Conservation (phyloP, 2,113 vertebrate genomes). For the Camelus bactrianus region DNA sequence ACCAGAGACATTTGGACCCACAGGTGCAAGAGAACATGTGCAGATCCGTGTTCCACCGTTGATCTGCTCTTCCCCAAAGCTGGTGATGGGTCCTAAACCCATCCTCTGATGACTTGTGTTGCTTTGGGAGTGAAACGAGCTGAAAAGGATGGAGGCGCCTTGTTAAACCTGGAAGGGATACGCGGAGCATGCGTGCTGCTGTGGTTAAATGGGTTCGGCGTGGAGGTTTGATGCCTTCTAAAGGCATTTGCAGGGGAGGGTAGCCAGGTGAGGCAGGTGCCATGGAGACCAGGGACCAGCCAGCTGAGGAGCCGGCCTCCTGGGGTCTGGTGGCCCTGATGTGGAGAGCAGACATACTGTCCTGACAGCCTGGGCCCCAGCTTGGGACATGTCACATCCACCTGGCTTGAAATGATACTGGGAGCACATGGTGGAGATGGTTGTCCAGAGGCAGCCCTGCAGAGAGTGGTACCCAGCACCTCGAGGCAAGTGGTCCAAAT, state of each 20-base stretch:
- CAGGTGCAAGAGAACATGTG: rapidly evolving
- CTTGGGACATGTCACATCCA: background rate
- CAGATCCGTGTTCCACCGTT: rapidly evolving
- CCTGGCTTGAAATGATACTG: background rate
- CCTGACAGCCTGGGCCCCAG: background rate
- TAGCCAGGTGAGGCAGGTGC: background rate
- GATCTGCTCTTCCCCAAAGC: background rate
- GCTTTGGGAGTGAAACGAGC: background rate
- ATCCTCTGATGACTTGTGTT: rapidly evolving
- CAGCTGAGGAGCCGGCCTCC: background rate
- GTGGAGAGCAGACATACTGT: background rate
- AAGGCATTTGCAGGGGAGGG: background rate
- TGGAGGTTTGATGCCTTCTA: background rate
- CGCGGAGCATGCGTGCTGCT: background rate
- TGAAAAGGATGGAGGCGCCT: rapidly evolving
- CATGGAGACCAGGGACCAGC: constrained; percentile 34
- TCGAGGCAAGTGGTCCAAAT: background rate
- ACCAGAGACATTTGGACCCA: background rate
- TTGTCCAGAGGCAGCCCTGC: background rate
- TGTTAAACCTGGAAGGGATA: background rate
- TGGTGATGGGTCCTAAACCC: background rate
- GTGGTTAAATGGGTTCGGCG: background rate
- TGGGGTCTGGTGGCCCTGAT: background rate
- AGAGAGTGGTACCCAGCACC: background rate
- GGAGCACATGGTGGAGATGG: background rate